These are phyloP conservation scores for Pseudomyrmex cubaensis DNA, from an alignment of 1,140 invertebrate species.

Conservation along the genomic window DNA sequence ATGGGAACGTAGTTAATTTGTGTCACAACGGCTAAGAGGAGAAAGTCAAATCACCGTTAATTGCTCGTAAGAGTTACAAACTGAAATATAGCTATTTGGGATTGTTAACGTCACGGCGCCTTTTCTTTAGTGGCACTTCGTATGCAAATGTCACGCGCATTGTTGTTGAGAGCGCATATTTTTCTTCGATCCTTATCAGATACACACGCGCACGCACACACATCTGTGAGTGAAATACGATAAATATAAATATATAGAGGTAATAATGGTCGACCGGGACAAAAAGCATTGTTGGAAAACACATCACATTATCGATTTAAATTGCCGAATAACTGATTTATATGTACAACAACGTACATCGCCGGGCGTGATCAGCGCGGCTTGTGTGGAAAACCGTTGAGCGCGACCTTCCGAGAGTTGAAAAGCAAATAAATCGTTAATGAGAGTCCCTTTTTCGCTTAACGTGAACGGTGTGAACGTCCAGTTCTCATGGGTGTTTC, in stretches of 20 bases:
- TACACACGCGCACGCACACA: too few relatives aligned
- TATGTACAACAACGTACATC: constrained; percentile 37
- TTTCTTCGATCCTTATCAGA: constrained; percentile 7
- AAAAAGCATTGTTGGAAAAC: constrained; percentile 4
- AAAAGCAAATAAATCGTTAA: constrained; percentile 58
- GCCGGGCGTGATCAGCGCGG: constrained; percentile 45
- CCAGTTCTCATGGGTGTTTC: constrained; percentile 44
- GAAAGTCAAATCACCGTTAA: constrained; percentile 45
- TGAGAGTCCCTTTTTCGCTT: constrained; percentile 48
- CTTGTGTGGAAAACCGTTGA: constrained; percentile 45
- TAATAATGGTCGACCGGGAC: not conserved
- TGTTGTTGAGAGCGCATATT: constrained; percentile 33
- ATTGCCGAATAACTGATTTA: constrained; percentile 31
- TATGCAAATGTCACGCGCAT: constrained; percentile 56
- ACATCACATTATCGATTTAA: constrained; percentile 28
- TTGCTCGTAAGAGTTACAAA: not conserved
- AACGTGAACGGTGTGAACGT: constrained; percentile 43
- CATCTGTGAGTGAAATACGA: too few relatives aligned
- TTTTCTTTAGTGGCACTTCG: constrained; percentile 10
- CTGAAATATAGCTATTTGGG: constrained; percentile 39
- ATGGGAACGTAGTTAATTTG: constrained; percentile 56
- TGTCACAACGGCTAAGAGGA: constrained; percentile 17
- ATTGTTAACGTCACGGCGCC: constrained; percentile 45
- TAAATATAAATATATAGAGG: too few relatives aligned
- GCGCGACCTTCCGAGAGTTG: constrained; percentile 38